Base-by-base conservation (phyloP, 2,797 vertebrate species). In the Oreochromis grahami region DNA sequence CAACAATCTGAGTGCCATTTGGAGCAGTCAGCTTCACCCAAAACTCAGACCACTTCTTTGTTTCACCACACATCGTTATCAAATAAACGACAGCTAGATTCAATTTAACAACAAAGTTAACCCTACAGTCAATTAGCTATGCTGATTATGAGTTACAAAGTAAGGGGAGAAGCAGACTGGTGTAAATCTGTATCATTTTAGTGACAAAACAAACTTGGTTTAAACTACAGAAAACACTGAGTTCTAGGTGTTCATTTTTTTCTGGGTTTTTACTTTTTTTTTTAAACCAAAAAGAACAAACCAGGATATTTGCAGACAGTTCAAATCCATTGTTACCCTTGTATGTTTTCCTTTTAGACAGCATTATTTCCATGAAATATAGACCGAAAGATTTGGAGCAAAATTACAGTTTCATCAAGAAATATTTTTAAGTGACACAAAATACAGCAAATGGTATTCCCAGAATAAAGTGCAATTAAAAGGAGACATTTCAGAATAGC, bases 381-480 rank as follows among this genome's bases (percentile, higher is more conserved):
- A 86, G 83, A 77, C 84, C 34, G 70, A 83, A 91, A 88, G 53
- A 81, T 83, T 82, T 38, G 77, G 83, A 89, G 81, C 68, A 82
- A 82, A 72, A 58, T 87, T 88, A 91, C 88, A 92, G 90, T 94
- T 94, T 92, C 89, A 82, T 93, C 76, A 81, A 92, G 89, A 93
- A 95, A 94, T 89, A 85, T 77, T 82, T 93, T 72, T 83, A 80
- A 83, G 85, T 85, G 92, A 92, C 81, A 93, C 81, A 94, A 92
- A 91, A 87, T 91, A 94, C 93, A 94, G 89, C 86, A 88, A 93
- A 93, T 86, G 87, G 88, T 92, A 92, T 94, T 94, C 87, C 87
- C 92, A 88, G 88, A 88, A 97, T 98, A 98, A 98, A 98, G 98
- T 98, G 98, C 98, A 98, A 93, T 87, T 87, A 84, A 82, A 86